phyloP scores from a whole-genome alignment of 2,888 invertebrate genomes.

The Pterostichus niger region DNA sequence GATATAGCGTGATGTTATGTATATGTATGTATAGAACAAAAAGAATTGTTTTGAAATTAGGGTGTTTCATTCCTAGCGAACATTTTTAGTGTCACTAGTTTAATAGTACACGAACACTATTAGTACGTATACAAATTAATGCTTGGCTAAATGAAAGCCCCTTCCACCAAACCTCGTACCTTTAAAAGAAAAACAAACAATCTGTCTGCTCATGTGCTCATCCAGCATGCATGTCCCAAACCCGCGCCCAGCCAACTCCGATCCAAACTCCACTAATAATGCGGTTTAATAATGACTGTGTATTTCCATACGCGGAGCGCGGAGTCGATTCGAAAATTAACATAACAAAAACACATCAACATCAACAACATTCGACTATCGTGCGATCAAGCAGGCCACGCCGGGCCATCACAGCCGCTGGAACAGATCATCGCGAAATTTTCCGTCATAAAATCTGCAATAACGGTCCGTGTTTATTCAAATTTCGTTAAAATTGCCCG shows the following conservation, averaged over 20 bases:
- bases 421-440: slow-evolving; percentile 8
- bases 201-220: not conserved
- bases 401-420: too few species aligned
- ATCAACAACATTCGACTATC: slow-evolving; percentile 6
- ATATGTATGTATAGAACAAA: too few species aligned
- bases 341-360: slow-evolving; percentile 30
- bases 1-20: too few species aligned
- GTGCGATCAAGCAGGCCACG: slow-evolving; percentile 2
- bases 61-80: too few species aligned
- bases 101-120: too few species aligned
- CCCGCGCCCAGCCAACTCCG: too few species aligned
- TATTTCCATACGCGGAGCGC: not conserved
- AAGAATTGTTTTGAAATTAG: too few species aligned
- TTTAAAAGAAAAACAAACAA: not conserved
- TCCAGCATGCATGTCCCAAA: not conserved
- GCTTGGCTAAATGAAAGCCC: not conserved
- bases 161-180: not conserved
- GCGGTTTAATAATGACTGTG: slow-evolving; percentile 14
- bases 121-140: too few species aligned
- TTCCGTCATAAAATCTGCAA: slow-evolving; percentile 18
- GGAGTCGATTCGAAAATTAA: slow-evolving; percentile 23
- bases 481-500: slow-evolving; percentile 22
- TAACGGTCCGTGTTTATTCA: slow-evolving; percentile 26
- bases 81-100: too few species aligned
- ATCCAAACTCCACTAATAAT: slow-evolving; percentile 4